phyloP scores from a whole-genome alignment of 1,140 invertebrate genomes.

The Zaprionus camerounensis region DNA sequence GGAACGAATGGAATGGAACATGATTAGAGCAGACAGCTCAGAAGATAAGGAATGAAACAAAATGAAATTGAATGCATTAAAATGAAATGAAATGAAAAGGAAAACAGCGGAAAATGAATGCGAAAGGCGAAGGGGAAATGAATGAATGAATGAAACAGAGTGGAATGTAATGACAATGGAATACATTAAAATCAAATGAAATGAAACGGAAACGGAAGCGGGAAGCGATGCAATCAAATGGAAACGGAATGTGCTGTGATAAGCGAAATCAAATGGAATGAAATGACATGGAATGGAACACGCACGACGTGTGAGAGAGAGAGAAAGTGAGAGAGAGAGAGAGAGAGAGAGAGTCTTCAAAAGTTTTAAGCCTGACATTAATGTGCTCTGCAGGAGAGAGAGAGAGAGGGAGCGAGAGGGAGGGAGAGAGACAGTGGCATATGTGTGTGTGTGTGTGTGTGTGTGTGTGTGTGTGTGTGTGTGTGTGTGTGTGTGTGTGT shows the following conservation, averaged over 20 bases:
- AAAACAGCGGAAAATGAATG: no score
- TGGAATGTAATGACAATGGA: not conserved
- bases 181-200: not conserved
- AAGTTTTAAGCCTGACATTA: constrained; percentile 2
- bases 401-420: not conserved
- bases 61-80: not conserved
- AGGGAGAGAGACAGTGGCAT: not conserved
- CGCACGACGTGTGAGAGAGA: not conserved
- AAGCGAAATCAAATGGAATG: not conserved
- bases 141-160: not conserved
- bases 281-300: not conserved
- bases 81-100: no score
- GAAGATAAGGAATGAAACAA: not conserved
- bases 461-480: constrained; percentile 4
- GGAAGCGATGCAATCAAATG: not conserved
- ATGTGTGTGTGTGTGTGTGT: not conserved
- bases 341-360: not conserved
- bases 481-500: constrained; percentile 1
- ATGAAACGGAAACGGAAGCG: not conserved
- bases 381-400: not conserved
- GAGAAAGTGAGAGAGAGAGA: no score
- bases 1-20: no score
- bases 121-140: not conserved
- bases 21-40: no score
- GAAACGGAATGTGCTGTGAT: not conserved